Evolutionary conservation across 2,797 vertebrate species (phyloP).

Genomic region (Catharus ustulatus): DNA sequence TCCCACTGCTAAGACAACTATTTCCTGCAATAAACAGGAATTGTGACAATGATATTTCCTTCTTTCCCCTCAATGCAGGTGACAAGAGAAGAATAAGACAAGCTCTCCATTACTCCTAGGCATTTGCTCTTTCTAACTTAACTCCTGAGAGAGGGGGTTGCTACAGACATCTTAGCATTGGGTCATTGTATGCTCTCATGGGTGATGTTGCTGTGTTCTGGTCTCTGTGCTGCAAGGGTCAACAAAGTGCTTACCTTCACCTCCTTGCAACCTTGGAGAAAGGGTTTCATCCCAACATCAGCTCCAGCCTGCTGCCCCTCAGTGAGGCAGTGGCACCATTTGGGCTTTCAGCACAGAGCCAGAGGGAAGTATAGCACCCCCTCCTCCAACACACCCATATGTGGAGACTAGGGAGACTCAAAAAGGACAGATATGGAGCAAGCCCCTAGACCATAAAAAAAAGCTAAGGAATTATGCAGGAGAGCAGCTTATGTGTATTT

Average conservation of each 20-base stretch:
- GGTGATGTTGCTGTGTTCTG: not conserved
- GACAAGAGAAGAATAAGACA: not conserved
- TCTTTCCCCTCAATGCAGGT: not conserved
- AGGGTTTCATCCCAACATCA: not conserved
- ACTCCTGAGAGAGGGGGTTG: not conserved
- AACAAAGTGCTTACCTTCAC: not conserved
- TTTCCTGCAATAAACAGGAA: constrained; percentile 29
- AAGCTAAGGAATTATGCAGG: not conserved
- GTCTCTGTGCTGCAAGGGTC: not conserved
- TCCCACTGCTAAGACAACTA: not conserved
- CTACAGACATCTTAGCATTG: not conserved
- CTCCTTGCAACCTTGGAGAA: not conserved
- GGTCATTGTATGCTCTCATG: not conserved
- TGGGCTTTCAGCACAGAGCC: not conserved
- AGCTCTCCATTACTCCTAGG: not conserved
- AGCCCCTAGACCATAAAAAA: not conserved
- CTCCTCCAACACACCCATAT: not conserved
- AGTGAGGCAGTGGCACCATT: not conserved
- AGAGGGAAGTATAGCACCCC: not conserved
- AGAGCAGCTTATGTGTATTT: not conserved
- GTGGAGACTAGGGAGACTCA: not conserved
- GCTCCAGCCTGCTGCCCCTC: not conserved
- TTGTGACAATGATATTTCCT: not conserved
- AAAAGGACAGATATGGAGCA: not conserved
- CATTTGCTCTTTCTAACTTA: not conserved